A percentile compares a stretch with the other conserved stretches of the same genome.
These are phyloP conservation scores for Stenchaetothrips biformis DNA, from an alignment of 2,888 invertebrate genomes.

Conservation along the genomic window DNA sequence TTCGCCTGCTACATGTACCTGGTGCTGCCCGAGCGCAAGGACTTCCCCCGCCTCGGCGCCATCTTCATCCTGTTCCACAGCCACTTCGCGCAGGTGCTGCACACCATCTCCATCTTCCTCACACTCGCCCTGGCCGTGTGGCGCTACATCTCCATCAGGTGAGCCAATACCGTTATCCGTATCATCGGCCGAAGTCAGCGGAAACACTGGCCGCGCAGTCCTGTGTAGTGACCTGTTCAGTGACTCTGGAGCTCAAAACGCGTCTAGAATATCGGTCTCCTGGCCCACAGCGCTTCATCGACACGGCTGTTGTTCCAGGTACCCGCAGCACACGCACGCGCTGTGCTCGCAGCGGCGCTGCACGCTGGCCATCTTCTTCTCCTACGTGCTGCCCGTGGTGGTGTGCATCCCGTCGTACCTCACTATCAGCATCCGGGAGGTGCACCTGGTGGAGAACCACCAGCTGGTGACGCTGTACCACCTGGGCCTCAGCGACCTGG, in stretches of 20 bases:
- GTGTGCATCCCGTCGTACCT: conserved; percentile 81
- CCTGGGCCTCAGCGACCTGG: conserved; percentile 48
- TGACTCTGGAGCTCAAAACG: too few relatives aligned
- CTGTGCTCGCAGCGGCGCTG: conserved; percentile 74
- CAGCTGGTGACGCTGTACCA: conserved; percentile 58
- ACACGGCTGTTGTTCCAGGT: conserved; percentile 50
- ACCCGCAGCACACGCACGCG: conserved; percentile 68
- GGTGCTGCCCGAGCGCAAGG: conserved; percentile 57
- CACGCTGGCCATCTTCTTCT: conserved; percentile 66
- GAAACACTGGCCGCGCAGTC: too few relatives aligned
- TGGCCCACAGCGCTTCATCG: too few relatives aligned
- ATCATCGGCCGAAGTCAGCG: too few relatives aligned
- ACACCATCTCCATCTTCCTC: conserved; percentile 78
- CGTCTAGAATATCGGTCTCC: too few relatives aligned
- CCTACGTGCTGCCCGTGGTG: conserved; percentile 70
- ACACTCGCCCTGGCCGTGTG: conserved; percentile 78
- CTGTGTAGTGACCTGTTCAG: too few relatives aligned
- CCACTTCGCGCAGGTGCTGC: conserved; percentile 73
- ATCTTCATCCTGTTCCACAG: conserved; percentile 73
- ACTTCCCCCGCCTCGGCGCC: conserved; percentile 68
- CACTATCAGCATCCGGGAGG: conserved; percentile 58
- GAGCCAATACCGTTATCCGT: too few relatives aligned
- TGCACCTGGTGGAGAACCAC: conserved; percentile 52
- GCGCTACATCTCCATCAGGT: conserved; percentile 81
- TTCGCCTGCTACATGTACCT: conserved; percentile 65